Evolutionary conservation across 2,113 vertebrate genomes (phyloP).

Genomic region (Rhabdornis inornatus): DNA sequence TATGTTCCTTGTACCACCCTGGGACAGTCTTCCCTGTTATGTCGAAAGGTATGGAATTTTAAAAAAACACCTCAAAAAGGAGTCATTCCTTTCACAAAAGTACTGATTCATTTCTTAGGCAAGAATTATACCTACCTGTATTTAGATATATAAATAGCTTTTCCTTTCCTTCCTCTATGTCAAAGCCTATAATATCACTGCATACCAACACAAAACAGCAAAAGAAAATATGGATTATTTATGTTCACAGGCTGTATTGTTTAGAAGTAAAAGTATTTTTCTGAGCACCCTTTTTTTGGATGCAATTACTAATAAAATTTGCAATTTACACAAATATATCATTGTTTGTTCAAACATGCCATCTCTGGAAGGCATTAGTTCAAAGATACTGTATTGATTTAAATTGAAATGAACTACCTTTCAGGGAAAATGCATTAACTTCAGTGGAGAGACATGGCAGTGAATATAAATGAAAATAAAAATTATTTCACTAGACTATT

Average conservation of each 20-base stretch:
- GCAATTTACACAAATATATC: neutral
- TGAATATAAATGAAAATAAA: constrained; percentile 52
- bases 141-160: neutral
- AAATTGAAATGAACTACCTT: constrained; percentile 66
- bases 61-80: neutral
- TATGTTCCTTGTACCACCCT: neutral
- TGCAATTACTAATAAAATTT: neutral
- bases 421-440: constrained; percentile 57
- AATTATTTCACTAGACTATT: constrained; percentile 27
- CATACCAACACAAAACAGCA: neutral
- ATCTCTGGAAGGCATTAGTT: constrained; percentile 27
- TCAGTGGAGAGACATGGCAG: constrained; percentile 14
- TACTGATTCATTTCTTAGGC: neutral
- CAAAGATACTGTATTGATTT: constrained; percentile 50
- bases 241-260: neutral
- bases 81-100: neutral
- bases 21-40: neutral
- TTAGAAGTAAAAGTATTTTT: neutral
- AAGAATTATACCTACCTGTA: neutral
- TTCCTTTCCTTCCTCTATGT: neutral
- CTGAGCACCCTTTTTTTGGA: neutral
- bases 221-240: neutral
- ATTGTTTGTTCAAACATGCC: neutral
- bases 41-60: neutral
- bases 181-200: neutral